Conservation (phyloP, 2,113 vertebrate genomes). For the Empidonax traillii region DNA sequence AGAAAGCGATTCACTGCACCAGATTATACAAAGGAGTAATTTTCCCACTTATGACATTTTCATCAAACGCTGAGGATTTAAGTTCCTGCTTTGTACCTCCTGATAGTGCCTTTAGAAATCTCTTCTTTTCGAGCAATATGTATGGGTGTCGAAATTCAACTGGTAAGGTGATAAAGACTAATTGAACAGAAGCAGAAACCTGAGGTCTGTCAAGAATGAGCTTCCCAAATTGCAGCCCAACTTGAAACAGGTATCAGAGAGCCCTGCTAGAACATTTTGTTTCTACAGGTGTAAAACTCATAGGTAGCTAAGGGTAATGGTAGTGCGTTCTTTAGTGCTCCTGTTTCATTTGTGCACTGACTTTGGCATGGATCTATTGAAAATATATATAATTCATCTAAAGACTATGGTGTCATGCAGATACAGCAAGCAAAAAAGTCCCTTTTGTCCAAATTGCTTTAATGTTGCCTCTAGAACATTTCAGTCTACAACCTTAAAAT, state of each 20-base stretch:
- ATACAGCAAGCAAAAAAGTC: neutral
- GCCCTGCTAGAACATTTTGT: neutral
- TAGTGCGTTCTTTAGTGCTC: neutral
- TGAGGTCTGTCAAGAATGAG: neutral
- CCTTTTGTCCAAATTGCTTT: slow-evolving; percentile 12
- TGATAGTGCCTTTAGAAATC: neutral
- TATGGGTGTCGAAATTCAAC: neutral
- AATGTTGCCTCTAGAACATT: neutral
- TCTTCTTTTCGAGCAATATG: neutral
- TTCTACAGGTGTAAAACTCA: neutral
- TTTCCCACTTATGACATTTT: neutral
- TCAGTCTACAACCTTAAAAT: slow-evolving; percentile 33
- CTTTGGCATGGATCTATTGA: neutral
- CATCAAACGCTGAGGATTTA: neutral
- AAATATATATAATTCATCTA: neutral
- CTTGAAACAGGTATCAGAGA: neutral
- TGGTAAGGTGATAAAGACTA: neutral
- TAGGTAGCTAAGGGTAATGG: neutral
- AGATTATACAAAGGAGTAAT: neutral
- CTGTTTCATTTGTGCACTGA: neutral
- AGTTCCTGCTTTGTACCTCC: neutral
- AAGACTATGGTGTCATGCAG: neutral
- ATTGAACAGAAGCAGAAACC: neutral
- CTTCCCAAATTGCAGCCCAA: neutral
- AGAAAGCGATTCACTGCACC: neutral